Evolutionary conservation across 2,888 invertebrate species (phyloP), one percentile per base, ranked within the genome.

Genomic region (Drosophila barbarae): DNA sequence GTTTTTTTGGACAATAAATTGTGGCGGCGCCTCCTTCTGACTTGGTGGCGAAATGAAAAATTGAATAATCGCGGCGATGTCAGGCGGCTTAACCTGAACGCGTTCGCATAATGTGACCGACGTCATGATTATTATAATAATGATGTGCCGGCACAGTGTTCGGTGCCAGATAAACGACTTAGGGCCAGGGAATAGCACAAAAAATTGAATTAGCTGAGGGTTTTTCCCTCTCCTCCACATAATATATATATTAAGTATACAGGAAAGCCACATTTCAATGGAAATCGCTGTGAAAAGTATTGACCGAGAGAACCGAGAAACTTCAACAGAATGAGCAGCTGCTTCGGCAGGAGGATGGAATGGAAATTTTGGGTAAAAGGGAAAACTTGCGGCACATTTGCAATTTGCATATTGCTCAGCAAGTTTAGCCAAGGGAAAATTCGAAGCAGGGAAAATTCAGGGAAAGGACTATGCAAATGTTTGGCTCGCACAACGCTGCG

Each of bases 111-210:
- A 67, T 70, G 67, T 65, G 61, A 66, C 69, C 72, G 49, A 46
- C 34, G 34, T 42, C 38, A 36, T 56, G 54, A 58, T 70, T 58
- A 58, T 70, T 53, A 71, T 72, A 64, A 67, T 72, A 49, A 66
- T 57, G 59, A 76, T 76, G 78, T 78, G 47, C 54, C 63, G 42
- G 53, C 74, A 49, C 74, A 49, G 66, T 79, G 77, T 69, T 79
- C 57, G 77, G 52, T 56, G 54, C 61, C 81, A 80, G 84, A 84
- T 83, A 83, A 79, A 81, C 84, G 78, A 79, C 78, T 83, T 83
- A 79, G 81, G 58, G 57, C 61, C 42, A 39, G 74, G 74, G 74
- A 51, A 71, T 54, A 61, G 65, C 58, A 32, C 39, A 26, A 66
- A 55, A 69, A 78, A 78, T 78, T 78, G 68, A 78, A 80, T 80